These are phyloP conservation scores for Crax fasciolata DNA, from an alignment of 2,797 vertebrate genomes.

Conservation along the genomic window DNA sequence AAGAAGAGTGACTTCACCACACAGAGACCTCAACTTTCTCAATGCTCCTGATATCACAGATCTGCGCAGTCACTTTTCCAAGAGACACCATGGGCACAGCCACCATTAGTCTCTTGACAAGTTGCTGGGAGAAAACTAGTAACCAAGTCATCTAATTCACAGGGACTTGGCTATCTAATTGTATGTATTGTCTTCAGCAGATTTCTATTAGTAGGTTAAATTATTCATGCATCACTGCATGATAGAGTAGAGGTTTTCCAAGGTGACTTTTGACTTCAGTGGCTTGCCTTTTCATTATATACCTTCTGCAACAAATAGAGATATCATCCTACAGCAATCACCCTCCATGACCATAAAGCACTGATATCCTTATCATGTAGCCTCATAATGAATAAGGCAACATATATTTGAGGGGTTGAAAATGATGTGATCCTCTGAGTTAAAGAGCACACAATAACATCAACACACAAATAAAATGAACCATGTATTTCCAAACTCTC, in stretches of 20 bases:
- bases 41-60: accelerated
- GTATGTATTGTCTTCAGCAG: not conserved
- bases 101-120: not conserved
- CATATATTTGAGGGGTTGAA: not conserved
- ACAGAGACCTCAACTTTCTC: not conserved
- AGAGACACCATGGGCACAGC: accelerated
- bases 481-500: not conserved
- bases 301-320: not conserved
- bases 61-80: accelerated
- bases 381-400: not conserved
- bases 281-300: not conserved
- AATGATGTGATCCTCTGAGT: not conserved
- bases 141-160: not conserved
- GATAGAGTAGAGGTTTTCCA: not conserved
- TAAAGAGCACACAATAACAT: accelerated
- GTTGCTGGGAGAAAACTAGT: not conserved
- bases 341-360: not conserved
- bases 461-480: not conserved
- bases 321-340: not conserved
- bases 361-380: not conserved
- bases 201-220: not conserved
- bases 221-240: not conserved
- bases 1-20: not conserved
- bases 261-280: not conserved
- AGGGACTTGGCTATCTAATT: not conserved